Conservation (phyloP, 2,797 vertebrate species). For the Zenarchopterus dispar region DNA sequence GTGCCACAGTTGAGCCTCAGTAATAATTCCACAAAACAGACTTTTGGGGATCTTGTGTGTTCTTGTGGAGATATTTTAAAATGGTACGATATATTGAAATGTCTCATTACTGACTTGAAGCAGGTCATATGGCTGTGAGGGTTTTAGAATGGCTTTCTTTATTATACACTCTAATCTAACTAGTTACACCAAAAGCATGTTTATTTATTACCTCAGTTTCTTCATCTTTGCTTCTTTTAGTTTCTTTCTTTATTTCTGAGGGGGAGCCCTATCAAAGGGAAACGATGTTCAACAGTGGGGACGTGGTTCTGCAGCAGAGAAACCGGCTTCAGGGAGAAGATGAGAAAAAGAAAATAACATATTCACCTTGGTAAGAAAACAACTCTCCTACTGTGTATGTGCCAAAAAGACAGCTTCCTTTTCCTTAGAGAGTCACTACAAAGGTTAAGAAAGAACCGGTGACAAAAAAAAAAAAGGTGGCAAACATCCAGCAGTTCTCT, state of each 20-base stretch:
- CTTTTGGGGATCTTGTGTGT: no score
- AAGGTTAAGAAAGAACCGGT: no score
- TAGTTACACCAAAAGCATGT: background rate
- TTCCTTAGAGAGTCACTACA: no score
- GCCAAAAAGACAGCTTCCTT: slow-evolving; percentile 2
- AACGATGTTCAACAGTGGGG: slow-evolving; percentile 16
- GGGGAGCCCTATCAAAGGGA: no score
- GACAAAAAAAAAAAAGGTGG: background rate
- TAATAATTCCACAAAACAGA: background rate
- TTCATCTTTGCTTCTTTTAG: background rate
- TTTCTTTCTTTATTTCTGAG: slow-evolving; percentile 5
- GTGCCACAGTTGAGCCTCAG: background rate
- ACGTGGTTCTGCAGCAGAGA: slow-evolving; percentile 10
- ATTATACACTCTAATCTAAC: no score
- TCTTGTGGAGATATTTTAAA: no score
- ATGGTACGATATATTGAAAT: no score
- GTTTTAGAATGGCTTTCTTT: no score
- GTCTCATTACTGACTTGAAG: no score
- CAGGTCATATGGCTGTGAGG: no score
- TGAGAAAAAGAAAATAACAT: slow-evolving; percentile 8
- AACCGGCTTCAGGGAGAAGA: slow-evolving; percentile 9
- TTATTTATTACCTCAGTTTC: slow-evolving; percentile 5
- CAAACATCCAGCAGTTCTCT: background rate
- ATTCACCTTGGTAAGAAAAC: slow-evolving; percentile 10
- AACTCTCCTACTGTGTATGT: background rate